Conservation (phyloP, 1,140 invertebrate species). For the Ceratitis capitata region DNA sequence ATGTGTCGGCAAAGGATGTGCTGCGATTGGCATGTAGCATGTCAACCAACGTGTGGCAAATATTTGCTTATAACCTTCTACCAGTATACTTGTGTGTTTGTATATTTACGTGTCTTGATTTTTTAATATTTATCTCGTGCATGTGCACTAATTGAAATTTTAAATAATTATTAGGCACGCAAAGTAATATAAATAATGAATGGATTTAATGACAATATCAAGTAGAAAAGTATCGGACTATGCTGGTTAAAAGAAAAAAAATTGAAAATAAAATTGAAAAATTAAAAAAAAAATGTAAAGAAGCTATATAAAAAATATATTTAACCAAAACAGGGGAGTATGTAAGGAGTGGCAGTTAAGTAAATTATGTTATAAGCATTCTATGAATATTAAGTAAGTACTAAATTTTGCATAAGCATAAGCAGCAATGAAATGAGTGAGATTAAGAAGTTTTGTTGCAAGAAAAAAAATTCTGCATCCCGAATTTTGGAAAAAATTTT, state of each 20-base stretch:
- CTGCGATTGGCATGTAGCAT: background rate
- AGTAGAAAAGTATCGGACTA: too few relatives aligned
- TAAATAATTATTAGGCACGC: slow-evolving; percentile 22
- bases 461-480: too few relatives aligned
- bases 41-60: background rate
- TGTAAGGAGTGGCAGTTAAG: background rate
- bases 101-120: too few relatives aligned
- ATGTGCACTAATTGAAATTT: slow-evolving; percentile 25
- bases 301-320: too few relatives aligned
- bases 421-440: too few relatives aligned
- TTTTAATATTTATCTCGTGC: background rate
- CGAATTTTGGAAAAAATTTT: too few relatives aligned
- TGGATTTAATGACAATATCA: slow-evolving; percentile 28
- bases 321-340: too few relatives aligned
- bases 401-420: background rate
- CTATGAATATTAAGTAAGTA: background rate
- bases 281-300: too few relatives aligned
- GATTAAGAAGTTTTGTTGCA: too few relatives aligned
- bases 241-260: too few relatives aligned
- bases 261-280: too few relatives aligned
- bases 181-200: slow-evolving; percentile 23
- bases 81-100: background rate
- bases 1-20: background rate
- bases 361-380: background rate
- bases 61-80: too few relatives aligned